Evolutionary conservation across 2,888 invertebrate species (phyloP).

Genomic region (Chorisops tibialis): DNA sequence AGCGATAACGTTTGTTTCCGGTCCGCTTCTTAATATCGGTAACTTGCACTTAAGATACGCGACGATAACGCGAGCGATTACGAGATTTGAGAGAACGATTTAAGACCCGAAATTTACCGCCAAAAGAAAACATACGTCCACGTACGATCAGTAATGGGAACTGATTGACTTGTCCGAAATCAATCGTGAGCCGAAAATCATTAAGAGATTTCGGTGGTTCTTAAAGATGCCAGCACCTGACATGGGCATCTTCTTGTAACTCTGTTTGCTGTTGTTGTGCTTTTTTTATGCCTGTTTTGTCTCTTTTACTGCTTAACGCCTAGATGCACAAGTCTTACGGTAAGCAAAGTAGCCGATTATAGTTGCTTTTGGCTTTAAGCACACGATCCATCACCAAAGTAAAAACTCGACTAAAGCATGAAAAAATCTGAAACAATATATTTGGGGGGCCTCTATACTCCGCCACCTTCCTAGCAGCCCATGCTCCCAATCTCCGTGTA

Average conservation of each 20-base stretch:
- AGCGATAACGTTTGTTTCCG: not conserved
- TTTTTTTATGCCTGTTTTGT: not conserved
- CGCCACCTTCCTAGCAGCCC: slow-evolving; percentile 18
- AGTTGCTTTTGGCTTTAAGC: slow-evolving; percentile 32
- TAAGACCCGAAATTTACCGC: too few relatives aligned
- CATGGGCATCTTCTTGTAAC: not conserved
- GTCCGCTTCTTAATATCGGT: too few relatives aligned
- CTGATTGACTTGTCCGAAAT: slow-evolving; percentile 11
- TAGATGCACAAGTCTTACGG: not conserved
- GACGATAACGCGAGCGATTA: not conserved
- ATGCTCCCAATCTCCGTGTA: slow-evolving; percentile 20
- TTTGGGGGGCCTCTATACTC: slow-evolving; percentile 41
- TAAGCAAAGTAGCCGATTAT: not conserved
- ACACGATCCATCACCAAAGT: slow-evolving; percentile 54
- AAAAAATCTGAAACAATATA: slow-evolving; percentile 55
- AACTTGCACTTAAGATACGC: not conserved
- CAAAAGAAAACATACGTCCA: slow-evolving; percentile 10
- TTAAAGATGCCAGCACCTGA: too few relatives aligned
- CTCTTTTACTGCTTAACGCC: too few relatives aligned
- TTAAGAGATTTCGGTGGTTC: too few relatives aligned
- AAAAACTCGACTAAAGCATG: slow-evolving; percentile 54
- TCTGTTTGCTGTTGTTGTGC: not conserved
- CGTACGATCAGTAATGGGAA: slow-evolving; percentile 3
- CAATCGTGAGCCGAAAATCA: too few relatives aligned
- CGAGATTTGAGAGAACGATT: not conserved